Evolutionary conservation across 1,140 invertebrate genomes (phyloP).

Genomic region (honey bee (Apis mellifera)): DNA sequence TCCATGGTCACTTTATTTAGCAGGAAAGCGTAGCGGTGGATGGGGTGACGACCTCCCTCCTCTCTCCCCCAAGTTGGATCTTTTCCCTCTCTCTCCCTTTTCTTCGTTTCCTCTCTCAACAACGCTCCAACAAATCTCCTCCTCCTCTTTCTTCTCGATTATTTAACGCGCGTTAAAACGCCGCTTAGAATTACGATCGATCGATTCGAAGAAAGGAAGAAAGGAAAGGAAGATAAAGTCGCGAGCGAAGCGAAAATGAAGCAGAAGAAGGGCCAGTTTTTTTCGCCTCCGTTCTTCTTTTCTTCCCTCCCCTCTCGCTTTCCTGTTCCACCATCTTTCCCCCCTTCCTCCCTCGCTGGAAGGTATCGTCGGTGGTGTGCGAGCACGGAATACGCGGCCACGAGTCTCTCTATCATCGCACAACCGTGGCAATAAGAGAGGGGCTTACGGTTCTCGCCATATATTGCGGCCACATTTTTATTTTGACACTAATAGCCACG

Average conservation of each 20-base stretch:
- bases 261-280: neutral
- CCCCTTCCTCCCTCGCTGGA: constrained; percentile 7
- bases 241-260: neutral
- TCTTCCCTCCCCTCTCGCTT: too few species aligned
- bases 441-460: constrained; percentile 76
- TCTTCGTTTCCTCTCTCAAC: neutral
- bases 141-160: too few species aligned
- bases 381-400: constrained; percentile 43
- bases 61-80: constrained; percentile 10
- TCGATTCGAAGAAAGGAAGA: neutral
- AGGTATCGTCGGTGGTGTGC: constrained; percentile 1
- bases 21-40: constrained; percentile 62
- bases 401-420: constrained; percentile 69
- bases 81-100: neutral
- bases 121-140: neutral
- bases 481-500: constrained; percentile 81
- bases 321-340: too few species aligned
- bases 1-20: constrained; percentile 79
- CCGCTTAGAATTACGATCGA: neutral
- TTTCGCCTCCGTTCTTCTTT: neutral
- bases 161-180: too few species aligned
- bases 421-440: constrained; percentile 74
- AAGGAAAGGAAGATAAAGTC: neutral
- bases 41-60: constrained; percentile 13
- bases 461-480: constrained; percentile 81